Percentiles rank a stretch among this genome's conserved stretches.
Conservation (phyloP, 2,113 vertebrate species). For the Kobus ellipsiprymnus region DNA sequence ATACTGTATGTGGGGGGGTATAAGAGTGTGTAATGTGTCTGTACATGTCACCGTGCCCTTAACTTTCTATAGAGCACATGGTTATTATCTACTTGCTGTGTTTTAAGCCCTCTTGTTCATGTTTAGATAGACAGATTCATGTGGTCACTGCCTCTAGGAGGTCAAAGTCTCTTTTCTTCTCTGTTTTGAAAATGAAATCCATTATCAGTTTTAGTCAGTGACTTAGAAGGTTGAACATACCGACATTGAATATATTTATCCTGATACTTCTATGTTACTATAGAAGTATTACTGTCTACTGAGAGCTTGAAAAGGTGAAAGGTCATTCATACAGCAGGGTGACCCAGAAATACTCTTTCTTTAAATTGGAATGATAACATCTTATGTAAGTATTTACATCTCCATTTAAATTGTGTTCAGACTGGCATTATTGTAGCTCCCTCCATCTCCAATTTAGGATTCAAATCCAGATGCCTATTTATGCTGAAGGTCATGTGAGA, state of each 20-base stretch:
- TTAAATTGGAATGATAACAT: not conserved
- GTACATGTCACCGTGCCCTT: not conserved
- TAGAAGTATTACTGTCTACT: not conserved
- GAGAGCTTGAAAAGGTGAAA: not conserved
- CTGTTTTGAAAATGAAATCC: constrained; percentile 18
- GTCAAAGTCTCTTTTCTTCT: not conserved
- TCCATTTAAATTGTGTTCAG: not conserved
- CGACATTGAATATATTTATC: not conserved
- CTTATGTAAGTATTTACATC: not conserved
- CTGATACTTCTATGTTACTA: not conserved
- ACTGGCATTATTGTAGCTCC: not conserved
- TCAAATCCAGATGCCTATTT: not conserved
- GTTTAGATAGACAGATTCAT: not conserved
- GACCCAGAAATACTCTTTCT: not conserved
- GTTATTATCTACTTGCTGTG: not conserved
- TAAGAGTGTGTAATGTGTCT: not conserved
- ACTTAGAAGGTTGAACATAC: not conserved
- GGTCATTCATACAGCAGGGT: not conserved
- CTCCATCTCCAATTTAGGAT: not conserved
- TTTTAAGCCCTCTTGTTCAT: not conserved
- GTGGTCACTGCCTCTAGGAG: not conserved
- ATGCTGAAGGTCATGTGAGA: not conserved
- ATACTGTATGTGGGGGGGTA: not conserved
- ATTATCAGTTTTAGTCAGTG: not conserved
- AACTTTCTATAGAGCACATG: not conserved